These are phyloP conservation scores for Eristalis pertinax DNA, from an alignment of 2,888 invertebrate genomes.

Conservation along the genomic window DNA sequence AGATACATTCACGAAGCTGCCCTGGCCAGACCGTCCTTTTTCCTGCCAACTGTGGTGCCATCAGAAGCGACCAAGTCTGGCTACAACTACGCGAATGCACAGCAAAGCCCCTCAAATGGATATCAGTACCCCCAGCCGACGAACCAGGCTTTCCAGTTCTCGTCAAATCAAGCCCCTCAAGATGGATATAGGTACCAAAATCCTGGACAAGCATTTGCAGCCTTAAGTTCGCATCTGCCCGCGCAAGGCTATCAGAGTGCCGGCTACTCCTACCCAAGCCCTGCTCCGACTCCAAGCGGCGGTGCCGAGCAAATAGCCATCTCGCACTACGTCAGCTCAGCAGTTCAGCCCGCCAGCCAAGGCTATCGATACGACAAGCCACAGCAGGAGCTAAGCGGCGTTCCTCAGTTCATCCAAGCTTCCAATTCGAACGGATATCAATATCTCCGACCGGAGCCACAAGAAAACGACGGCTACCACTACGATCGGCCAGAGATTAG, in stretches of 20 bases:
- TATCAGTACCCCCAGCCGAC: constrained; percentile 6
- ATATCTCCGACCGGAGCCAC: not conserved
- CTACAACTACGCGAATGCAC: not conserved
- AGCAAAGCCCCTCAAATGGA: not conserved
- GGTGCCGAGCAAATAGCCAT: constrained; percentile 11
- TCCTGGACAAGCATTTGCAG: not conserved
- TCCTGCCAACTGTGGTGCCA: not conserved
- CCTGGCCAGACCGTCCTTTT: not conserved
- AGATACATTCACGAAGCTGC: constrained; percentile 7
- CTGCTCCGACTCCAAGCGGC: not conserved
- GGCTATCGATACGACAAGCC: constrained; percentile 22
- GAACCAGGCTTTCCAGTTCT: not conserved
- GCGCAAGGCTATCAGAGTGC: not conserved
- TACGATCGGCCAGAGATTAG: not conserved
- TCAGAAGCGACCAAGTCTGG: not conserved
- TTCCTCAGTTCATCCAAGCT: not conserved
- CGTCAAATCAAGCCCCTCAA: not conserved
- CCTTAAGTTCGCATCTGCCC: too few relatives aligned
- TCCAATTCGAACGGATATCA: not conserved
- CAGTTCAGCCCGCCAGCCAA: not conserved
- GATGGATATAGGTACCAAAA: not conserved
- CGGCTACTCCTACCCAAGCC: constrained; percentile 6
- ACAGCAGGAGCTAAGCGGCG: not conserved
- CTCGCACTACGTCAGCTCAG: not conserved
- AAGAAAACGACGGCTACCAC: not conserved